phyloP scores from a whole-genome alignment of 2,113 vertebrate genomes.

The Peromyscus leucopus region DNA sequence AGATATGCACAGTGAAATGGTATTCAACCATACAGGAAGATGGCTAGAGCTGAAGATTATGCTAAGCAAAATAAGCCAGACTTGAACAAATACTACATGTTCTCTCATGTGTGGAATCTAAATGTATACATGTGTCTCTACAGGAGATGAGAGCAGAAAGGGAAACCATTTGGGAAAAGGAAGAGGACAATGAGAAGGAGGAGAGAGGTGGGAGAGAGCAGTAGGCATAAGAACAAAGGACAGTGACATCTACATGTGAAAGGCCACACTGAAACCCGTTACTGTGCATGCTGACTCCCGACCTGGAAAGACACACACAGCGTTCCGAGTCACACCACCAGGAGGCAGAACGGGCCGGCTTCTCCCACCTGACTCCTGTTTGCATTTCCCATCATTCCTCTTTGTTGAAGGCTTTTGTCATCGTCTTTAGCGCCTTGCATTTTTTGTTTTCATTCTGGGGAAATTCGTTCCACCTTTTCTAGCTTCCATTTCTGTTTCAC shows the following conservation, averaged over 20 bases:
- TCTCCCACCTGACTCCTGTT: background rate
- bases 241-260: background rate
- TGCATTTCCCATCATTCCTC: background rate
- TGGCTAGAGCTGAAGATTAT: background rate
- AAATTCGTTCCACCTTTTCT: constrained; percentile 94
- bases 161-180: background rate
- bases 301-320: no score
- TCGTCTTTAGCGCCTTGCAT: constrained; percentile 94
- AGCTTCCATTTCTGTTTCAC: constrained; percentile 96
- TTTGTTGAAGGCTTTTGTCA: constrained; percentile 91
- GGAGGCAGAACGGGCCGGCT: background rate
- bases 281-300: no score
- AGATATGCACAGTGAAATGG: background rate
- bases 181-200: background rate
- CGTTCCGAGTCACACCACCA: no score
- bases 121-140: background rate
- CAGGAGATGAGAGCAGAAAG: background rate
- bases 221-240: background rate
- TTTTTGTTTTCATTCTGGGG: constrained; percentile 90
- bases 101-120: background rate
- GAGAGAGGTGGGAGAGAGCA: no score
- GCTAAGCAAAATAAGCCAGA: background rate
- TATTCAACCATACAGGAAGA: background rate
- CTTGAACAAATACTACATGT: background rate
- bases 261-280: background rate